Evolutionary conservation across 2,113 vertebrate genomes (phyloP).

Genomic region (Panurus biarmicus): DNA sequence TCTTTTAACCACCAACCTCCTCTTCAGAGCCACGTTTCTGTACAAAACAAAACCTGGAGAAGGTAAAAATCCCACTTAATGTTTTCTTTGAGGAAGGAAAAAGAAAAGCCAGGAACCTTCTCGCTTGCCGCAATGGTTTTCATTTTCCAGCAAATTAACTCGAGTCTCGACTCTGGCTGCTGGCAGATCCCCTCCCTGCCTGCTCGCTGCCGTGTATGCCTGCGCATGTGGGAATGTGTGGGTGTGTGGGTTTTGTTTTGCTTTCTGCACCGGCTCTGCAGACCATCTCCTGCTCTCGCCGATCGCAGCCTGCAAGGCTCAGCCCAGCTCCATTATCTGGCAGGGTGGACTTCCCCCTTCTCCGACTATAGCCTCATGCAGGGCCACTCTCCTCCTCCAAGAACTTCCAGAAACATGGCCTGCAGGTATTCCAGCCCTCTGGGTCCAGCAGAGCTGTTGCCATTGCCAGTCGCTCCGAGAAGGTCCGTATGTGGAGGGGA

Average conservation of each 20-base stretch:
- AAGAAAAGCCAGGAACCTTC: not conserved
- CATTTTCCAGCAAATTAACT: not conserved
- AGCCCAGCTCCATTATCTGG: fast-evolving
- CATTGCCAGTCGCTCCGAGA: fast-evolving
- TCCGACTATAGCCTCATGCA: fast-evolving
- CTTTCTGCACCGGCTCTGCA: not conserved
- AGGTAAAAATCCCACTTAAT: not conserved
- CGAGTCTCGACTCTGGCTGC: not conserved
- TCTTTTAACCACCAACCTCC: not conserved
- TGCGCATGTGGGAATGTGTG: not conserved
- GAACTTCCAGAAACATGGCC: not conserved
- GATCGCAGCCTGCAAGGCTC: not conserved
- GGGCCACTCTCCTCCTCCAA: not conserved
- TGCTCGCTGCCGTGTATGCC: not conserved
- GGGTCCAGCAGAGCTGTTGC: not conserved
- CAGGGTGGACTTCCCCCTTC: not conserved
- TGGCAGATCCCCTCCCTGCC: not conserved
- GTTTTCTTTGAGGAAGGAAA: not conserved
- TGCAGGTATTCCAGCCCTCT: not conserved
- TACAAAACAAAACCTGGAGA: not conserved
- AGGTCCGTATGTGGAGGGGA: not conserved
- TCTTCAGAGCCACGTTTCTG: not conserved
- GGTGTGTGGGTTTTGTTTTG: not conserved
- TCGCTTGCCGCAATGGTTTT: not conserved
- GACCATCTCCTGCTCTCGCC: not conserved